Conservation (phyloP, 2,888 invertebrate genomes). For the Unio pictorum region DNA sequence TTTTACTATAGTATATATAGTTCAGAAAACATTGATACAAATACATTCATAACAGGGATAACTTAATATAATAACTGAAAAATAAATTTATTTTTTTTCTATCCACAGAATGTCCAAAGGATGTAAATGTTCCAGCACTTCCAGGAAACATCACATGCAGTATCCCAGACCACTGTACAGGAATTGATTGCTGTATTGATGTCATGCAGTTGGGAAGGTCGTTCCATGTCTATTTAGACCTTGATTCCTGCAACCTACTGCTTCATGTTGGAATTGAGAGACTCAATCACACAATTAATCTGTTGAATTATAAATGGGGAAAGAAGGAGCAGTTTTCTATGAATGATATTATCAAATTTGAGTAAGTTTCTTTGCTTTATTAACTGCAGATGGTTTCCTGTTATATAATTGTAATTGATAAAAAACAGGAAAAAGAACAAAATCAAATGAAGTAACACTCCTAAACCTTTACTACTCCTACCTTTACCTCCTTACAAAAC, state of each 20-base stretch:
- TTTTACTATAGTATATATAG: no score
- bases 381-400: no score
- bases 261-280: constrained; percentile 43
- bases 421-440: no score
- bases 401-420: no score
- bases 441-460: no score
- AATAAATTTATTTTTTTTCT: no score
- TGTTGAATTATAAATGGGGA: constrained; percentile 38
- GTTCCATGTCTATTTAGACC: constrained; percentile 31
- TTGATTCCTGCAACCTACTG: constrained; percentile 41
- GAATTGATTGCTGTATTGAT: constrained; percentile 42
- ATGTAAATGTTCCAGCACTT: constrained; percentile 17
- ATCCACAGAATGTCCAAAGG: constrained; percentile 25
- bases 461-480: no score
- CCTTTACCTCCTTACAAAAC: no score
- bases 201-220: constrained; percentile 25
- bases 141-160: constrained; percentile 31
- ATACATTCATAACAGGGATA: accelerated
- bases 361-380: no score
- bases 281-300: constrained; percentile 11
- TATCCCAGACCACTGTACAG: constrained; percentile 36
- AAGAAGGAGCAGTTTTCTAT: not conserved
- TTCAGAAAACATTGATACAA: no score
- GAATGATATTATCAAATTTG: no score
- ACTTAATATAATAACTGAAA: no score